Percentiles rank a stretch among this genome's conserved stretches.
Evolutionary conservation across 2,113 vertebrate species (phyloP).

Genomic region (Ailurus styani): DNA sequence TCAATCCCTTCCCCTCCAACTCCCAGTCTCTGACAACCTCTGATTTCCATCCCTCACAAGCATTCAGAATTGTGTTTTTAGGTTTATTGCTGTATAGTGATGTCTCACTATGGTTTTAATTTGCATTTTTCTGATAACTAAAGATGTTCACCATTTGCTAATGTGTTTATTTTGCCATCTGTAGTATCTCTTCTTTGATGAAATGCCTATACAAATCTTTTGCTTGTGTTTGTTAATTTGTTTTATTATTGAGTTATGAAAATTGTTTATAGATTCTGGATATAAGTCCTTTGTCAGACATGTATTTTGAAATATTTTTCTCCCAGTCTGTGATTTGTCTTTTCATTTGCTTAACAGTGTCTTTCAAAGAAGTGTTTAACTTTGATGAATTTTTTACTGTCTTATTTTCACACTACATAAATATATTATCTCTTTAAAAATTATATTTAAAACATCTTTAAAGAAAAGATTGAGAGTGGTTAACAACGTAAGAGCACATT

Average conservation of each 20-base stretch:
- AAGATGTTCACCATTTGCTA: neutral
- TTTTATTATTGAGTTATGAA: neutral
- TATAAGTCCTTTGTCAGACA: neutral
- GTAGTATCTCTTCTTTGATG: neutral
- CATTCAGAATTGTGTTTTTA: neutral
- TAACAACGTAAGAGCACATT: neutral
- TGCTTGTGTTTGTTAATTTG: neutral
- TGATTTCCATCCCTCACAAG: neutral
- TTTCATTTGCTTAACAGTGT: neutral
- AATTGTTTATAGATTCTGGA: neutral
- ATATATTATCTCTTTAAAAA: neutral
- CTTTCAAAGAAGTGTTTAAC: neutral
- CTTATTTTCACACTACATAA: neutral
- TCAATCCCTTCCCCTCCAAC: neutral
- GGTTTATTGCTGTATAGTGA: neutral
- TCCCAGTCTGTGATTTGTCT: neutral
- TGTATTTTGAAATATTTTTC: constrained; percentile 15
- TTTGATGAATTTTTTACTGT: neutral
- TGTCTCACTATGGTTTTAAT: neutral
- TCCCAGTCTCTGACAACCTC: neutral
- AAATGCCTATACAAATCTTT: constrained; percentile 4
- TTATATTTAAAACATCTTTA: constrained; percentile 9
- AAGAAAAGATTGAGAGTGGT: neutral
- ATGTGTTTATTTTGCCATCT: neutral
- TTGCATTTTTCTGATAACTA: neutral